A percentile compares a stretch with the other conserved stretches of the same genome.
These are phyloP conservation scores for Drosophila prostipennis DNA, from an alignment of 2,888 invertebrate genomes.

Conservation along the genomic window DNA sequence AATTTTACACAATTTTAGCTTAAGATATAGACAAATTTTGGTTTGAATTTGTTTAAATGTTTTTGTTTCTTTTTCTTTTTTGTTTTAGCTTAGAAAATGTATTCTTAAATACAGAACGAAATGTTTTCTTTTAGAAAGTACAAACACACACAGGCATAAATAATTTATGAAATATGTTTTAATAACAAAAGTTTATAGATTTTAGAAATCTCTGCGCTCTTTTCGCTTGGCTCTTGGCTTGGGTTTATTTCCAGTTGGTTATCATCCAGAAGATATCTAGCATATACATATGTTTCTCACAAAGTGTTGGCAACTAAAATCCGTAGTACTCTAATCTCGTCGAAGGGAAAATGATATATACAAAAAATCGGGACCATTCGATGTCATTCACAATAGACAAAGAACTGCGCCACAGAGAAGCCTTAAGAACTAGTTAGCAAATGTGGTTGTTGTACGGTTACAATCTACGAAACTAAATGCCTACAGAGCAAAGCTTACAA, in stretches of 20 bases:
- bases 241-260: conserved; percentile 47
- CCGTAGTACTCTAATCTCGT: conserved; percentile 32
- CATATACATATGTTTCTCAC: conserved; percentile 46
- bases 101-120: conserved; percentile 58
- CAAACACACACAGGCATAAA: conserved; percentile 70
- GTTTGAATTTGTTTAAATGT: conserved; percentile 62
- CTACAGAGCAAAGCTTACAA: conserved; percentile 75
- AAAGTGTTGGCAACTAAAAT: conserved; percentile 73
- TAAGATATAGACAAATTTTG: conserved; percentile 67
- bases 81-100: conserved; percentile 50
- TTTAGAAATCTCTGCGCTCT: conserved; percentile 74
- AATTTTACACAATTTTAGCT: conserved; percentile 68
- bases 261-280: conserved; percentile 40
- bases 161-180: conserved; percentile 57
- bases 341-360: conserved; percentile 56
- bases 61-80: conserved; percentile 17
- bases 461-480: conserved; percentile 72
- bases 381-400: conserved; percentile 48
- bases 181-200: conserved; percentile 79
- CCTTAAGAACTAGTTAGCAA: conserved; percentile 58
- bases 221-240: conserved; percentile 74
- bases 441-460: conserved; percentile 30
- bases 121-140: conserved; percentile 74
- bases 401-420: conserved; percentile 43
- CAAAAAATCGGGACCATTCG: conserved; percentile 53